Percentiles rank a stretch among this genome's conserved stretches.
Conservation (phyloP, 2,888 invertebrate genomes). For the Caenorhabditis drosophilae region DNA sequence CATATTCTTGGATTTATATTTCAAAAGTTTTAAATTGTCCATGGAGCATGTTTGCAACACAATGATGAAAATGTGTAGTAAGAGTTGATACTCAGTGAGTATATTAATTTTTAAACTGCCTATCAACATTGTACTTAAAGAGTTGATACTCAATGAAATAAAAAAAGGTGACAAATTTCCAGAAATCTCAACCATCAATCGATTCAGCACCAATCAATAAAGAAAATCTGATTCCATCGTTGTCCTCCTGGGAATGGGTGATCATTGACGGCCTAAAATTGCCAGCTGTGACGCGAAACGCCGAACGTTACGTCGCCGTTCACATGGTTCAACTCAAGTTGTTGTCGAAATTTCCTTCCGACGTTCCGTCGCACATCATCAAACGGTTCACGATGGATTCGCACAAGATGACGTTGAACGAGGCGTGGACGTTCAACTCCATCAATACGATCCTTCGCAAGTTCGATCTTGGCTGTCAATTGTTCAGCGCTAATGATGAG, state of each 20-base stretch:
- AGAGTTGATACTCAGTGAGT: too few relatives aligned
- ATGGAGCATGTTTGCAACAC: too few relatives aligned
- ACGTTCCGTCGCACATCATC: conserved; percentile 48
- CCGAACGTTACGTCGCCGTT: conserved; percentile 48
- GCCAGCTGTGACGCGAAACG: conserved; percentile 40
- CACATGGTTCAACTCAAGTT: conserved; percentile 62
- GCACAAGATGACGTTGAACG: conserved; percentile 52
- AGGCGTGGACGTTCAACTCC: conserved; percentile 61
- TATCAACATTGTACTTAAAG: too few relatives aligned
- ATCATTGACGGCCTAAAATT: conserved; percentile 43
- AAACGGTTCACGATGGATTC: conserved; percentile 51
- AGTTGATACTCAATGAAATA: too few relatives aligned
- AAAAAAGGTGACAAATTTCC: too few relatives aligned
- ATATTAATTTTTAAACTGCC: too few relatives aligned
- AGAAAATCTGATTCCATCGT: conserved; percentile 3
- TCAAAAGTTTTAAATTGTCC: too few relatives aligned
- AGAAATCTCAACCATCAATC: too few relatives aligned
- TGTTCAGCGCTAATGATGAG: conserved; percentile 58
- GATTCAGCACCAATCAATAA: too few relatives aligned
- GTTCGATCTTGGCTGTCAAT: conserved; percentile 61
- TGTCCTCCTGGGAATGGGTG: conserved; percentile 44
- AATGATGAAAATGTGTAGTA: too few relatives aligned
- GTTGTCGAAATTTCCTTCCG: conserved; percentile 58
- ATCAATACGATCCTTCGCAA: conserved; percentile 55
- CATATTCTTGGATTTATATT: too few relatives aligned